Base-by-base conservation (phyloP, 2,797 vertebrate species). In the Alcedo atthis region DNA sequence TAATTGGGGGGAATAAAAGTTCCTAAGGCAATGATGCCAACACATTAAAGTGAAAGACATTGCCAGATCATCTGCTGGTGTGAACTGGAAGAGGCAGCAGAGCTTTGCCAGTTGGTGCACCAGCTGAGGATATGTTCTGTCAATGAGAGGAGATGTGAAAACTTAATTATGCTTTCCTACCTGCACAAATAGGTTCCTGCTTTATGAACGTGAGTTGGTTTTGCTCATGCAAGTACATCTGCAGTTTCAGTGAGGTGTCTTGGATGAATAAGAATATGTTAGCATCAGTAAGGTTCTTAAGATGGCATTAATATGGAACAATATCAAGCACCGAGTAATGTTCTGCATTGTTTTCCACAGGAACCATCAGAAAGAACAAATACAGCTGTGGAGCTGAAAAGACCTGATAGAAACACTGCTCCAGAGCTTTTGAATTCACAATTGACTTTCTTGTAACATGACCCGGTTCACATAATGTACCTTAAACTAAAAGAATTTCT, bases 121-220 rank as follows among this genome's bases (percentile, higher is more conserved):
- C 43, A 33, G 48, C 78, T 64, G 70, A 87, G 79, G 18, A 87
- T 58, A 8, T 32, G 28, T 82, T 90, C 90, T 91, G 40, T 73
- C 69, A 93, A 43, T 67, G 73, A 87, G 68, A 61, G 46, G 20
- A 76, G 48, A 66, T 30, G 33, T 57, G 82, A 90, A 89, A 90
- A 89, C n/a, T 75, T 90, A 83, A 83, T 93, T 94, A 57, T 59
- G 43, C 45, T 81, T 62, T 87, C 73, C 61, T 71, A 81, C 46
- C 64, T 92, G 58, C 81, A 58, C 62, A 93, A 62, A 55, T 64
- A 78, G 61, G 21, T 77, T 87, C 81, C 80, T 87, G 0, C 58
- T 69, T 90, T 89, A 67, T 71, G 66, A 85, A 49, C 51, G 43
- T 15, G 63, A 35, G 28, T 66, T 71, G 49, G 3, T 67, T 92